phyloP scores from a whole-genome alignment of 1,140 invertebrate genomes.

The Ips typographus region DNA sequence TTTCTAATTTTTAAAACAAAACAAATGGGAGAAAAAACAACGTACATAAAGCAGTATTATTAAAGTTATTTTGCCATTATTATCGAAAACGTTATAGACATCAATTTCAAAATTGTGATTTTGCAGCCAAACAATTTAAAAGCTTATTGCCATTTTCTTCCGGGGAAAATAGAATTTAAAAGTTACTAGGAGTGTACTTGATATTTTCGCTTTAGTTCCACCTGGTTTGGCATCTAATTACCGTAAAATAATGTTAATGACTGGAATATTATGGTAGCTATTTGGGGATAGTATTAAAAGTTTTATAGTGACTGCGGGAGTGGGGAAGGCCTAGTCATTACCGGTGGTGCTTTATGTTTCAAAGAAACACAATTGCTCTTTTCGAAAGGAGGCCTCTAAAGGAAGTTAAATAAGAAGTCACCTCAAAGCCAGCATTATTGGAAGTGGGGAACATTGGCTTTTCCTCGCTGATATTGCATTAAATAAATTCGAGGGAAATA shows the following conservation, averaged over 20 bases:
- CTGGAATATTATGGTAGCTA: not conserved
- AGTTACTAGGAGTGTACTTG: no score
- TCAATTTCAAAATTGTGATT: no score
- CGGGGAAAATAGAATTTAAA: no score
- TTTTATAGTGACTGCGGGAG: not conserved
- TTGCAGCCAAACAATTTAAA: no score
- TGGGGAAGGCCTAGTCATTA: not conserved
- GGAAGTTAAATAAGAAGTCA: slow-evolving; percentile 15
- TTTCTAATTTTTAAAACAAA: no score
- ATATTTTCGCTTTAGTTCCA: no score
- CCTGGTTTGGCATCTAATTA: not conserved
- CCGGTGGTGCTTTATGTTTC: slow-evolving; percentile 5
- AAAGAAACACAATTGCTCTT: slow-evolving; percentile 10
- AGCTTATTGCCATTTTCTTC: no score
- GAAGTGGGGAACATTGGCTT: slow-evolving; percentile 13
- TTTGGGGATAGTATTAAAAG: not conserved
- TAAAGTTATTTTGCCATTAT: no score
- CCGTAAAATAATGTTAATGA: not conserved
- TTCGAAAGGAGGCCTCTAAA: slow-evolving; percentile 3
- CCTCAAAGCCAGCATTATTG: slow-evolving; percentile 12
- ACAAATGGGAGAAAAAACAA: no score
- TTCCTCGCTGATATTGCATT: slow-evolving; percentile 13
- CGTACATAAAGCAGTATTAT: no score
- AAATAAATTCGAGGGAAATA: slow-evolving; percentile 13
- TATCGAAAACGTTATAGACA: no score